These are phyloP conservation scores for Calephelis nemesis DNA, from an alignment of 1,140 invertebrate genomes.

Conservation along the genomic window DNA sequence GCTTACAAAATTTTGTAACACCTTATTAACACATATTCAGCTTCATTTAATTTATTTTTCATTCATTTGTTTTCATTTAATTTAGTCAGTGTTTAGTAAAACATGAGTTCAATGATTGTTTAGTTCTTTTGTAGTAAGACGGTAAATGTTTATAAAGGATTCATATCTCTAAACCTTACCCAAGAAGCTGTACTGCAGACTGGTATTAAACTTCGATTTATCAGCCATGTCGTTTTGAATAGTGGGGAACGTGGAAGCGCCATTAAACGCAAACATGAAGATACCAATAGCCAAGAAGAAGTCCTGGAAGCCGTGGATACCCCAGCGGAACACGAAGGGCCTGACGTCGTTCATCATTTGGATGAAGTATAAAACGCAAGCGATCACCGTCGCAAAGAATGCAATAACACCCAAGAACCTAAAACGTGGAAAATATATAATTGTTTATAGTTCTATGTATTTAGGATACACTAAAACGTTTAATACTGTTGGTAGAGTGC, in stretches of 20 bases:
- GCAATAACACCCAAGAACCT: constrained; percentile 76
- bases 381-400: constrained; percentile 78
- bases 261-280: constrained; percentile 84
- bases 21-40: too few relatives aligned
- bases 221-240: constrained; percentile 86
- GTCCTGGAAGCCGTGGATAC: constrained; percentile 66
- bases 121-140: too few relatives aligned
- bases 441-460: background rate
- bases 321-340: constrained; percentile 56
- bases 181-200: constrained; percentile 76
- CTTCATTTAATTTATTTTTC: too few relatives aligned
- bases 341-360: constrained; percentile 78
- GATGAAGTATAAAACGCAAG: constrained; percentile 81
- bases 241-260: constrained; percentile 84
- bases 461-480: too few relatives aligned
- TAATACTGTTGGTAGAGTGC: too few relatives aligned
- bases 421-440: constrained; percentile 17
- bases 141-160: background rate
- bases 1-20: too few relatives aligned
- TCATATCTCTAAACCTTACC: constrained; percentile 50
- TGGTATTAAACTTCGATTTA: constrained; percentile 79
- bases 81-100: too few relatives aligned
- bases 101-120: too few relatives aligned
- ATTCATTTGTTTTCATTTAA: too few relatives aligned
- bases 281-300: constrained; percentile 84